Evolutionary conservation across 2,797 vertebrate genomes (phyloP).

Genomic region (Semaprochilodus insignis): DNA sequence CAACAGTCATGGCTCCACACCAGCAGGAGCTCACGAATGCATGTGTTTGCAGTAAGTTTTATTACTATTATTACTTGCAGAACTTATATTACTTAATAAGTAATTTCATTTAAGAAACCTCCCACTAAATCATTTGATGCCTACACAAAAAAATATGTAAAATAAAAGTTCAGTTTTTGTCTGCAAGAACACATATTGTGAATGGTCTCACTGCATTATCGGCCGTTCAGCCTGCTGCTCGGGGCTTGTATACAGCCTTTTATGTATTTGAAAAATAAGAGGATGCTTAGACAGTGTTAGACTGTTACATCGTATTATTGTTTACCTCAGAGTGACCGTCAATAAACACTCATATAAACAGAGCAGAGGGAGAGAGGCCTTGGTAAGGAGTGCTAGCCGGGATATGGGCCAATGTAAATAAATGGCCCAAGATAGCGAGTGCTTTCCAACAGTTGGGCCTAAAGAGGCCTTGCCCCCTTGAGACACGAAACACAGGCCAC

Average conservation of each 20-base stretch:
- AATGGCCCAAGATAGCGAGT: slow-evolving; percentile 23
- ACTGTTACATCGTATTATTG: slow-evolving; percentile 10
- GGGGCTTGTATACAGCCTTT: slow-evolving; percentile 6
- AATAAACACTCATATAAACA: slow-evolving; percentile 62
- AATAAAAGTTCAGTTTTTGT: not conserved
- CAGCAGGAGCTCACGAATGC: too few species aligned
- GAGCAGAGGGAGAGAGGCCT: slow-evolving; percentile 22
- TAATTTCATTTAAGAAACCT: too few species aligned
- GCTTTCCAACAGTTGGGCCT: slow-evolving; percentile 34
- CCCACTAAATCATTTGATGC: too few species aligned
- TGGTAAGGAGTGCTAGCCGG: slow-evolving; percentile 20
- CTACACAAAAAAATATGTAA: too few species aligned
- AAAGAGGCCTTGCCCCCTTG: slow-evolving; percentile 15
- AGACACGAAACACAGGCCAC: slow-evolving; percentile 10
- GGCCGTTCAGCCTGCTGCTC: slow-evolving; percentile 9
- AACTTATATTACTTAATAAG: too few species aligned
- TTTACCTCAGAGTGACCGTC: slow-evolving; percentile 29
- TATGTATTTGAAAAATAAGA: not conserved
- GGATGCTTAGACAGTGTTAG: slow-evolving; percentile 4
- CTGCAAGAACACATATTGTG: not conserved
- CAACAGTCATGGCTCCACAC: too few species aligned
- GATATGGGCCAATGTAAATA: slow-evolving; percentile 52
- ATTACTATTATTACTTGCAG: too few species aligned
- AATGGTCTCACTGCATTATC: not conserved
- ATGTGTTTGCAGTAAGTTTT: too few species aligned